phyloP scores from a whole-genome alignment of 2,113 vertebrate genomes.

The Hippocampus barbouri region DNA sequence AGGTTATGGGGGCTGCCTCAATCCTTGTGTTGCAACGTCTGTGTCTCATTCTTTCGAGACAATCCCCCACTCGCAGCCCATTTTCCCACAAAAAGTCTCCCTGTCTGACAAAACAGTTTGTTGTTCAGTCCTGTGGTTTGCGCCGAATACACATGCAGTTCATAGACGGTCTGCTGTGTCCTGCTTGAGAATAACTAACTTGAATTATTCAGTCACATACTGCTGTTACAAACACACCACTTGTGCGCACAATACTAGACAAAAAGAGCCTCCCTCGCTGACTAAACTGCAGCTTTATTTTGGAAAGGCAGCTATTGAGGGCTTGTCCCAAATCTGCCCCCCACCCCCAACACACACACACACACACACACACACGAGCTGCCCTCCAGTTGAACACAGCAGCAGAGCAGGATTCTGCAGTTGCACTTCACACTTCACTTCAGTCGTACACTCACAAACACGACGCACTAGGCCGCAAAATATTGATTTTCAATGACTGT shows the following conservation, averaged over 20 bases:
- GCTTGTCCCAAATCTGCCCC: slow-evolving; percentile 27
- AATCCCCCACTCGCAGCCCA: slow-evolving; percentile 15
- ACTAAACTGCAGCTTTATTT: slow-evolving; percentile 21
- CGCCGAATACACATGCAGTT: slow-evolving; percentile 33
- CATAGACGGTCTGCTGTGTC: slow-evolving; percentile 31
- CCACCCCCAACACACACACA: not conserved
- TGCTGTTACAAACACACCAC: slow-evolving; percentile 7
- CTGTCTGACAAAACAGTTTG: slow-evolving; percentile 45
- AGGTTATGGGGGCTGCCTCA: slow-evolving; percentile 11
- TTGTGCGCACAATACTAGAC: slow-evolving; percentile 1
- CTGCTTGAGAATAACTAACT: slow-evolving; percentile 35
- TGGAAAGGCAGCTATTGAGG: slow-evolving; percentile 27
- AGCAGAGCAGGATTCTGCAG: slow-evolving; percentile 41
- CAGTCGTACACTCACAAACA: not conserved
- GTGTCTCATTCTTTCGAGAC: slow-evolving; percentile 36
- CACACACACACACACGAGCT: slow-evolving; percentile 3
- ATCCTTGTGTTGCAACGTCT: slow-evolving; percentile 12
- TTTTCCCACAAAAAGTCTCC: slow-evolving; percentile 44
- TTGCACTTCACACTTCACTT: slow-evolving; percentile 1
- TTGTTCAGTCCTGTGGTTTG: slow-evolving; percentile 32
- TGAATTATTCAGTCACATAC: slow-evolving; percentile 28
- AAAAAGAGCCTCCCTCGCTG: slow-evolving; percentile 5
- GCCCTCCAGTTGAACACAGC: slow-evolving; percentile 15
- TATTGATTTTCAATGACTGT: slow-evolving; percentile 25
- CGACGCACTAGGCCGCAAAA: slow-evolving; percentile 24